A percentile compares a stretch with the other conserved stretches of the same genome.
Conservation (phyloP, 2,888 invertebrate species). For the Agriopis marginaria region DNA sequence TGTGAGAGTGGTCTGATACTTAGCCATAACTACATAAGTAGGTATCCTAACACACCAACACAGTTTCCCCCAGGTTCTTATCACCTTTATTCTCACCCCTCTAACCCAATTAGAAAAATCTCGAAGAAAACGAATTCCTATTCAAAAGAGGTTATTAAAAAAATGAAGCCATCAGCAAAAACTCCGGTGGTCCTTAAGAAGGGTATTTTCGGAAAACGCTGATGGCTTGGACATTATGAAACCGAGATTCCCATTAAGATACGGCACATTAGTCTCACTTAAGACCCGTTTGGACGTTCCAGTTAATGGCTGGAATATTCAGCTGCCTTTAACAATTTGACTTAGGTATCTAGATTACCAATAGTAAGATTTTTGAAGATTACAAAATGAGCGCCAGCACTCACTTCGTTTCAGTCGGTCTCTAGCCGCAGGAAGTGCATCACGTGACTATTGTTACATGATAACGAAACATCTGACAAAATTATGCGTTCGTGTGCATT, state of each 20-base stretch:
- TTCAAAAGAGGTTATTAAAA: constrained; percentile 71
- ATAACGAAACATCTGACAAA: too few species aligned
- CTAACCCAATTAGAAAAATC: constrained; percentile 54
- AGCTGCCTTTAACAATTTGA: too few species aligned
- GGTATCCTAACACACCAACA: neutral
- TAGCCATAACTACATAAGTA: neutral
- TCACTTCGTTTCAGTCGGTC: too few species aligned
- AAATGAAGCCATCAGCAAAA: constrained; percentile 73
- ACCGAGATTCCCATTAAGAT: constrained; percentile 84
- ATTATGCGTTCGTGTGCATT: too few species aligned
- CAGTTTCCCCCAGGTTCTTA: constrained; percentile 5
- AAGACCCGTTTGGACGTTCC: constrained; percentile 56
- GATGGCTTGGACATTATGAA: constrained; percentile 82
- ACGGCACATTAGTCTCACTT: constrained; percentile 78
- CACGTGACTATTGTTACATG: too few species aligned
- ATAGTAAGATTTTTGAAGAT: too few species aligned
- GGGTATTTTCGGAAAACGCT: constrained; percentile 78
- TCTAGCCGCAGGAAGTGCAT: too few species aligned
- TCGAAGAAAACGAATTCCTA: constrained; percentile 53
- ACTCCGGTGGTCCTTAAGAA: constrained; percentile 62
- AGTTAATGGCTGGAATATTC: neutral
- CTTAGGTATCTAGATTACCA: too few species aligned
- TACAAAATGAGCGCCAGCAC: too few species aligned
- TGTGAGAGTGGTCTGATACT: neutral
- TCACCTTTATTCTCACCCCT: constrained; percentile 37